Evolutionary conservation across 2,797 vertebrate genomes (phyloP).

Genomic region (Sciurus carolinensis): DNA sequence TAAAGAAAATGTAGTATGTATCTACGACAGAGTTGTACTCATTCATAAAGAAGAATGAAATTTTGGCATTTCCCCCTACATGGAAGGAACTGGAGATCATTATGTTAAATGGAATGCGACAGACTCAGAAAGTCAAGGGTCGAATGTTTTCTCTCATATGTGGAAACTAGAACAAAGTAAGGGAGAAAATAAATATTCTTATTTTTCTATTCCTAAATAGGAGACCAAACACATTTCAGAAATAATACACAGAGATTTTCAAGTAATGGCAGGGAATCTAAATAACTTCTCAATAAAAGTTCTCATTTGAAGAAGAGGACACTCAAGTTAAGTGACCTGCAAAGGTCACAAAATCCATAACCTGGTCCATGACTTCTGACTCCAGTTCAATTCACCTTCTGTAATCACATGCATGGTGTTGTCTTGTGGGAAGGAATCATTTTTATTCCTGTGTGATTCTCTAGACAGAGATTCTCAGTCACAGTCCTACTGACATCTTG

Average conservation of each 20-base stretch:
- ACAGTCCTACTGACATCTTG: background rate
- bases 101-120: no score
- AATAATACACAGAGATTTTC: background rate
- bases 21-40: no score
- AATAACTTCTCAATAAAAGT: slow-evolving; percentile 29
- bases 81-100: no score
- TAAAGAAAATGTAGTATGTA: no score
- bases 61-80: no score
- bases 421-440: no score
- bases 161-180: no score
- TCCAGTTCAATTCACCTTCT: background rate
- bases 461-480: background rate
- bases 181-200: background rate
- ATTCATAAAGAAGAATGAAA: no score
- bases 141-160: no score
- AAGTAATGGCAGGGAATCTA: background rate
- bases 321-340: background rate
- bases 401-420: background rate
- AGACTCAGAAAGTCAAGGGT: no score
- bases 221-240: background rate
- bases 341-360: background rate
- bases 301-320: slow-evolving; percentile 50
- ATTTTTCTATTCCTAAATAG: background rate
- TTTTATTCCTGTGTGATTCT: background rate
- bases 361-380: background rate